Evolutionary conservation across 2,888 invertebrate genomes (phyloP).

Genomic region (Cantharis rufa): DNA sequence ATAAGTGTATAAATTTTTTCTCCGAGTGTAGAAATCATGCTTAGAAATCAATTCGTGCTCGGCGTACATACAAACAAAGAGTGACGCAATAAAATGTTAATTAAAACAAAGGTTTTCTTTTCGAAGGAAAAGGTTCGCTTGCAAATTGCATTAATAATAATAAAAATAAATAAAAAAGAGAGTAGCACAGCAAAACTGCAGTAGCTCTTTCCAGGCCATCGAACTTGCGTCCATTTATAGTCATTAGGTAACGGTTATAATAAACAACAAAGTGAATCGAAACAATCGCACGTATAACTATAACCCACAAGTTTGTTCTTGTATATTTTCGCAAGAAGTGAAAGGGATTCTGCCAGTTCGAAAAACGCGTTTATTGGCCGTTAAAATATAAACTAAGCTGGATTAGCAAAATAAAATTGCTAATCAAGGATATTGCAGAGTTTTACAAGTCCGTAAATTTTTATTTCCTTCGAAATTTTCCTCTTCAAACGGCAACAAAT

Average conservation of each 20-base stretch:
- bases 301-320: neutral
- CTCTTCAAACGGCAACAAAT: constrained; percentile 2
- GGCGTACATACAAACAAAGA: neutral
- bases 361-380: neutral
- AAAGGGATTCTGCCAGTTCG: constrained; percentile 10
- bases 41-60: neutral
- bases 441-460: neutral
- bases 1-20: neutral
- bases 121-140: no score
- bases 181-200: constrained; percentile 1
- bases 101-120: constrained; percentile 1
- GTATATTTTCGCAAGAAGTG: constrained; percentile 17
- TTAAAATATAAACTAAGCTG: neutral
- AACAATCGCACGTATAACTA: constrained; percentile 18
- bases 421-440: constrained; percentile 3
- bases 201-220: constrained; percentile 17
- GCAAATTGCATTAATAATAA: neutral
- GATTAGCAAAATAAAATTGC: neutral
- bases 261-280: constrained; percentile 27
- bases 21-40: neutral
- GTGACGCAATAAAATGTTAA: neutral
- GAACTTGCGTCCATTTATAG: constrained; percentile 17
- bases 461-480: neutral
- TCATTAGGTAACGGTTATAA: constrained; percentile 16
- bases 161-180: neutral